These are phyloP conservation scores for Yponomeuta evonymella DNA, from an alignment of 2,888 invertebrate genomes.

Conservation along the genomic window DNA sequence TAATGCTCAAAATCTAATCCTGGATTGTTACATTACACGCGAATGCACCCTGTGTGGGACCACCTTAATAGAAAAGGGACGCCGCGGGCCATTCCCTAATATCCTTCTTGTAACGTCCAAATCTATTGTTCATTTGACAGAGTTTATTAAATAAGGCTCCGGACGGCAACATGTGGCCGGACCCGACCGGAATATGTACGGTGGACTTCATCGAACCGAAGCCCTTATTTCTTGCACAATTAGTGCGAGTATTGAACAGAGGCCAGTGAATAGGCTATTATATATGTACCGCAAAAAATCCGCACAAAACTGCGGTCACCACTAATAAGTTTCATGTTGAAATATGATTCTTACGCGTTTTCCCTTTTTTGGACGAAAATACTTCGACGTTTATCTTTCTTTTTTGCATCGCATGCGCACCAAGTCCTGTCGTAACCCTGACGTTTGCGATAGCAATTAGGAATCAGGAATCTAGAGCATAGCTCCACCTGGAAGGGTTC, in stretches of 20 bases:
- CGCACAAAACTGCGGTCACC: conserved; percentile 12
- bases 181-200: background rate
- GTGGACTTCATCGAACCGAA: no score
- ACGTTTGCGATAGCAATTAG: no score
- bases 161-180: conserved; percentile 37
- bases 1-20: no score
- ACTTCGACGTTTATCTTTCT: background rate
- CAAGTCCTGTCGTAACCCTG: no score
- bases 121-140: conserved; percentile 61
- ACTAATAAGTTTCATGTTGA: conserved; percentile 9
- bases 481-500: no score
- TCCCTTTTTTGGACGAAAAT: background rate
- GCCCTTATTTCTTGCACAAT: no score
- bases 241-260: conserved; percentile 16
- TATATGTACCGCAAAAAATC: conserved; percentile 4
- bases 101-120: conserved; percentile 35
- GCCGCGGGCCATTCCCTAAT: conserved; percentile 13
- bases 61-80: background rate
- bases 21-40: no score
- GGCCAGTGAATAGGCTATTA: conserved; percentile 14
- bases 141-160: conserved; percentile 37
- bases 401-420: background rate
- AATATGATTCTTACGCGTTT: conserved; percentile 6
- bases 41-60: no score
- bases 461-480: no score